phyloP scores from a whole-genome alignment of 1,140 invertebrate species.

The Idris sp. region DNA sequence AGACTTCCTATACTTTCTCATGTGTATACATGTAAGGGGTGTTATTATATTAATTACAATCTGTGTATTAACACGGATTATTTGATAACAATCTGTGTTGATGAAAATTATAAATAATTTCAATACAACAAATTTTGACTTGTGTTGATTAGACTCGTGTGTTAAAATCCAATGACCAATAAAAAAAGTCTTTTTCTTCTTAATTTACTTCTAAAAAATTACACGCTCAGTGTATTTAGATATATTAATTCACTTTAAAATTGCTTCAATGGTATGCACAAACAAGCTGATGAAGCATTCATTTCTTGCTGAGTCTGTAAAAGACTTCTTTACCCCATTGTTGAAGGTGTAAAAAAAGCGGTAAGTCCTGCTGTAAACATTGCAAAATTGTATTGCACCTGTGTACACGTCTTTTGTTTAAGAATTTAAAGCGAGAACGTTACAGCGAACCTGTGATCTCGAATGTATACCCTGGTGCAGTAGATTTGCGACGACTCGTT shows the following conservation, averaged over 20 bases:
- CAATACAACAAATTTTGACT: too few relatives aligned
- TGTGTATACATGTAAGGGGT: too few relatives aligned
- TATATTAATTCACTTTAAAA: slow-evolving; percentile 5
- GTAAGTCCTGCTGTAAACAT: slow-evolving; percentile 25
- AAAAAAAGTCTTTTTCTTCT: too few relatives aligned
- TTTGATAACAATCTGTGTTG: too few relatives aligned
- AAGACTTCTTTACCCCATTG: slow-evolving; percentile 4
- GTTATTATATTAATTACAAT: too few relatives aligned
- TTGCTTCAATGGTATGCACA: not conserved
- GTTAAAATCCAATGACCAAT: too few relatives aligned
- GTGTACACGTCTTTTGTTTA: slow-evolving; percentile 52
- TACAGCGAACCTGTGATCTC: slow-evolving; percentile 24
- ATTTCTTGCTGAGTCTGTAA: slow-evolving; percentile 20
- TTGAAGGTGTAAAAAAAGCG: slow-evolving; percentile 19
- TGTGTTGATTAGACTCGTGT: too few relatives aligned
- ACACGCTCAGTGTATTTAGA: too few relatives aligned
- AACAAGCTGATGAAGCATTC: slow-evolving; percentile 36
- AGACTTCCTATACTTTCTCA: slow-evolving; percentile 1
- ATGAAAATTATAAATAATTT: too few relatives aligned
- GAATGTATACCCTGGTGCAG: slow-evolving; percentile 13
- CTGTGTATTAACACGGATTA: too few relatives aligned
- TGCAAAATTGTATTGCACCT: slow-evolving; percentile 37
- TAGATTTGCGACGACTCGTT: slow-evolving; percentile 20
- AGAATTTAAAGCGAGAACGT: slow-evolving; percentile 44
- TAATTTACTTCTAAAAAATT: too few relatives aligned